Evolutionary conservation across 2,797 vertebrate species (phyloP).

Genomic region (Crenuchus spilurus): DNA sequence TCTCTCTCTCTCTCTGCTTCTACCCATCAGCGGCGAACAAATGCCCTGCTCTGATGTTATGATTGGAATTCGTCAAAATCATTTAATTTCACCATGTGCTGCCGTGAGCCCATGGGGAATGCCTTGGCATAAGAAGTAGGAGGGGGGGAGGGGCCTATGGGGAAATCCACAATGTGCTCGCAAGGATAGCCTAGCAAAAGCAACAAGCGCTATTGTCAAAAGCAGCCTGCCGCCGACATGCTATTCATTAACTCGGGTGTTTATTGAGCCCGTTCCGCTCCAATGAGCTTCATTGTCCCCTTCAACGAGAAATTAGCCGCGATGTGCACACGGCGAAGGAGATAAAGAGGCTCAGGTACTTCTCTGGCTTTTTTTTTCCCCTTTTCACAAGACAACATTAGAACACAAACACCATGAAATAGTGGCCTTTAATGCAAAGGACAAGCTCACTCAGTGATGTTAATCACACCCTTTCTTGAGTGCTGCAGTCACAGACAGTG

Average conservation of each 20-base stretch:
- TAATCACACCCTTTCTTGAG: slow-evolving; percentile 4
- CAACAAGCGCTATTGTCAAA: slow-evolving; percentile 57
- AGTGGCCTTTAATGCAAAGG: slow-evolving; percentile 1
- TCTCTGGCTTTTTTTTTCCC: neutral
- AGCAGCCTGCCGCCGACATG: slow-evolving; percentile 70
- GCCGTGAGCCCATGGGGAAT: slow-evolving; percentile 58
- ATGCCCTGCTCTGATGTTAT: slow-evolving; percentile 65
- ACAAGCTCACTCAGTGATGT: neutral
- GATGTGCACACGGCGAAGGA: slow-evolving; percentile 50
- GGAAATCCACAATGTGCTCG: slow-evolving; percentile 70
- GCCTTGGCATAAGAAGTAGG: slow-evolving; percentile 59
- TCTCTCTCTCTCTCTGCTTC: slow-evolving; percentile 23
- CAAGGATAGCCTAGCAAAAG: slow-evolving; percentile 57
- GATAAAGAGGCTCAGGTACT: slow-evolving; percentile 30
- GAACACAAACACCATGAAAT: slow-evolving; percentile 5
- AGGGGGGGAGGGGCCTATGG: slow-evolving; percentile 54
- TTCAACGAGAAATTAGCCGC: slow-evolving; percentile 44
- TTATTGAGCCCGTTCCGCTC: slow-evolving; percentile 70
- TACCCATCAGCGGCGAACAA: slow-evolving; percentile 58
- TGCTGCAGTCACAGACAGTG: neutral
- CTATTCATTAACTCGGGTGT: slow-evolving; percentile 72
- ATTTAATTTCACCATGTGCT: slow-evolving; percentile 71
- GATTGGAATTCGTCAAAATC: slow-evolving; percentile 77
- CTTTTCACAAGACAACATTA: neutral
- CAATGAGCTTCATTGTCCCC: slow-evolving; percentile 63